Evolutionary conservation across 2,113 vertebrate species (phyloP).

Genomic region (Chauna torquata): DNA sequence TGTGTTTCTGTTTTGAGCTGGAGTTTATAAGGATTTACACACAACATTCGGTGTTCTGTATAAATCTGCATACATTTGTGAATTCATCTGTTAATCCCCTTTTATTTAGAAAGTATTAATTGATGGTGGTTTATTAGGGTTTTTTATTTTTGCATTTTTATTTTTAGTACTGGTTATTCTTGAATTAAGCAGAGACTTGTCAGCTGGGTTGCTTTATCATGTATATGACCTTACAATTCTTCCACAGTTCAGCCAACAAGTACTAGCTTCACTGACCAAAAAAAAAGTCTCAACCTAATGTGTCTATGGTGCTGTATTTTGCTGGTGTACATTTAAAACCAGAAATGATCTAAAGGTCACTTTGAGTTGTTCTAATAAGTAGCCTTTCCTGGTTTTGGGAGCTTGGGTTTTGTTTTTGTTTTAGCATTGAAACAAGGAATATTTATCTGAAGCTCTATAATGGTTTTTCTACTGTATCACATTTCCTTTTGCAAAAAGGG

Average conservation of each 20-base stretch:
- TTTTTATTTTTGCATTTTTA: conserved; percentile 25
- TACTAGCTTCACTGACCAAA: conserved; percentile 80
- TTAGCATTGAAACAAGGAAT: conserved; percentile 69
- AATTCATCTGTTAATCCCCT: conserved; percentile 65
- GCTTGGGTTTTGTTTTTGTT: conserved; percentile 27
- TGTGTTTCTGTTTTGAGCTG: conserved; percentile 73
- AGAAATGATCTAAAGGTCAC: conserved; percentile 64
- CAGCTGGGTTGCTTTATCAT: conserved; percentile 74
- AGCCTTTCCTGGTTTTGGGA: conserved; percentile 65
- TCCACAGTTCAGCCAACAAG: conserved; percentile 79
- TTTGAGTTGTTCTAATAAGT: conserved; percentile 64
- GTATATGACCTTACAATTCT: conserved; percentile 68
- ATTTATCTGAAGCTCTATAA: conserved; percentile 63
- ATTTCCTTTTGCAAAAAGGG: conserved; percentile 51
- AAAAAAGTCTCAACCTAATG: conserved; percentile 62
- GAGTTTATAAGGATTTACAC: conserved; percentile 75
- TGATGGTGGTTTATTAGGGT: conserved; percentile 46
- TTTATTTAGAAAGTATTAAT: conserved; percentile 58
- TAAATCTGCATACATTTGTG: conserved; percentile 73
- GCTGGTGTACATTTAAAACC: conserved; percentile 70
- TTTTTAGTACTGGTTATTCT: conserved; percentile 75
- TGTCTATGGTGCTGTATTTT: conserved; percentile 79
- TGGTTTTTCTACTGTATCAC: conserved; percentile 65
- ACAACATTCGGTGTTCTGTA: conserved; percentile 76
- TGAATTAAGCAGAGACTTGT: conserved; percentile 79